Percentiles rank a stretch among this genome's conserved stretches.
Conservation (phyloP, 2,113 vertebrate species). For the Psilopogon haemacephalus region DNA sequence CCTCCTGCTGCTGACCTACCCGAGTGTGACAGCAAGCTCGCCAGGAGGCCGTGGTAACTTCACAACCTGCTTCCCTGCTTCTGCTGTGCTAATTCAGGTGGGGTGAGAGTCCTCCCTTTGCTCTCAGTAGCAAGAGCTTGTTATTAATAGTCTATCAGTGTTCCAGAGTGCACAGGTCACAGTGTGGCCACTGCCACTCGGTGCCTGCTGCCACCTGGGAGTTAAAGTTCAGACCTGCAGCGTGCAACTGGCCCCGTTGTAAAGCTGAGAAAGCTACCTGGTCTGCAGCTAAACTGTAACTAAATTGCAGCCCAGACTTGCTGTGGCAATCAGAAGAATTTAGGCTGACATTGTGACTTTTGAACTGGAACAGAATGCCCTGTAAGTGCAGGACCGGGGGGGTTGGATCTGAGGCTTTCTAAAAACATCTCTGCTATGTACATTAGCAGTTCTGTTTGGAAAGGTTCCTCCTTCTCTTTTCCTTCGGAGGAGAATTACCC, state of each 20-base stretch:
- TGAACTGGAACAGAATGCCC: neutral
- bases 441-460: neutral
- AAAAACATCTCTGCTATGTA: neutral
- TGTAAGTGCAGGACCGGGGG: neutral
- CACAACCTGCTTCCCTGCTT: neutral
- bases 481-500: neutral
- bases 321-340: neutral
- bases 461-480: neutral
- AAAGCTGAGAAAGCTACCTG: neutral
- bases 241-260: neutral
- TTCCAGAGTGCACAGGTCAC: neutral
- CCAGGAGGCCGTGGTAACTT: neutral
- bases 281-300: neutral
- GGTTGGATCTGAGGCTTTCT: neutral
- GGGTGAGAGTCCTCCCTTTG: neutral
- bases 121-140: neutral
- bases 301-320: constrained; percentile 11
- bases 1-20: neutral
- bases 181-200: rapidly evolving
- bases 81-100: neutral
- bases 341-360: neutral
- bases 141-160: neutral
- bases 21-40: neutral
- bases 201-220: neutral
- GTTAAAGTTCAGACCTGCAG: neutral